Conservation (phyloP, 2,113 vertebrate species). For the Oncorhynchus mykiss region DNA sequence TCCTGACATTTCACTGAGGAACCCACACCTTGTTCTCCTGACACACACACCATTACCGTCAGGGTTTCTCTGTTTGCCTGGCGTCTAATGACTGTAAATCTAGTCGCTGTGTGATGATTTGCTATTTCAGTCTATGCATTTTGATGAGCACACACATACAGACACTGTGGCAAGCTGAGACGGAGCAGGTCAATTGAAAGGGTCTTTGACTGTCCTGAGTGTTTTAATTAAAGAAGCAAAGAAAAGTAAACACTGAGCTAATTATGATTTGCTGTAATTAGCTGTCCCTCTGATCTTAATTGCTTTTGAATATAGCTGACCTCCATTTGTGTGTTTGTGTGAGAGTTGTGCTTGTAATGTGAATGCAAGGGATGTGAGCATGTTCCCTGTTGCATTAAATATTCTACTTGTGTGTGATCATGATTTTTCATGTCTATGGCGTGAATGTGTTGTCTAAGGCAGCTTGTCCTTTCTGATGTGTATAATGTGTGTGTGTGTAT, state of each 20-base stretch:
- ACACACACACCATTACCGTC: slow-evolving; percentile 8
- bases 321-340: slow-evolving; percentile 1
- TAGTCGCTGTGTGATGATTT: slow-evolving; percentile 54
- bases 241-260: slow-evolving; percentile 73
- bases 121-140: slow-evolving; percentile 45
- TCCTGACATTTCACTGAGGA: too few species aligned
- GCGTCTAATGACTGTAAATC: slow-evolving; percentile 48
- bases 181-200: slow-evolving; percentile 68
- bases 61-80: slow-evolving; percentile 36
- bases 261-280: slow-evolving; percentile 77
- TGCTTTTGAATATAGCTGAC: slow-evolving; percentile 70
- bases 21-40: not conserved
- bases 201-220: slow-evolving; percentile 62
- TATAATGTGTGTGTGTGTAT: too few species aligned
- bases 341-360: too few species aligned
- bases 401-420: not conserved
- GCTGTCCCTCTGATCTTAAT: slow-evolving; percentile 74
- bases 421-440: not conserved
- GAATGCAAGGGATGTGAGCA: not conserved
- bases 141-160: not conserved
- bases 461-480: too few species aligned
- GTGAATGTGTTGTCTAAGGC: not conserved
- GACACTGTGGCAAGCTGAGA: slow-evolving; percentile 38
- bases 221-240: slow-evolving; percentile 74
- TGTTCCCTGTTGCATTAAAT: not conserved